Evolutionary conservation across 2,113 vertebrate species (phyloP).

Genomic region (Otis tarda): DNA sequence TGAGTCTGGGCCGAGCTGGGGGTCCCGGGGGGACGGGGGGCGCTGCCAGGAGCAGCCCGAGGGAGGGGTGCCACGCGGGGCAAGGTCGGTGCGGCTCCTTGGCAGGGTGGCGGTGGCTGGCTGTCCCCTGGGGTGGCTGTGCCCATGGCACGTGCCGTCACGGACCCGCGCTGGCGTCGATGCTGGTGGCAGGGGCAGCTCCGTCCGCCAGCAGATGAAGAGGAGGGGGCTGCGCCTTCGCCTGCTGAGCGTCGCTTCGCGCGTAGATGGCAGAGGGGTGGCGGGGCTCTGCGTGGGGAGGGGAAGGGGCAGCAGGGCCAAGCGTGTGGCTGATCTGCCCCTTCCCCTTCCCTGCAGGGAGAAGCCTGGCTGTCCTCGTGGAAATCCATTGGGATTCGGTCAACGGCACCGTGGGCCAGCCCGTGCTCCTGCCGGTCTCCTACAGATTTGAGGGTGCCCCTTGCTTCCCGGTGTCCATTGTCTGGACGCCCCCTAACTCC

Average conservation of each 20-base stretch:
- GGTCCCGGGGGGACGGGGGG: accelerated
- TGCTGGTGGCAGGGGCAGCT: background rate
- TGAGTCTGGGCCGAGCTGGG: background rate
- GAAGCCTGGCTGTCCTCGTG: background rate
- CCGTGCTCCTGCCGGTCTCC: background rate
- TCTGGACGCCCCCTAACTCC: accelerated
- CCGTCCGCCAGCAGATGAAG: background rate
- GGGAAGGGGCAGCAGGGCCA: background rate
- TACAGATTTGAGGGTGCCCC: accelerated
- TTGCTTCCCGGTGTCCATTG: accelerated
- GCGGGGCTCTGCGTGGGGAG: background rate
- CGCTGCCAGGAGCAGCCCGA: accelerated
- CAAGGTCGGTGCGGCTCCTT: accelerated
- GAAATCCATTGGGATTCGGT: background rate
- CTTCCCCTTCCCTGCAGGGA: background rate
- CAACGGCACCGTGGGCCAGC: background rate
- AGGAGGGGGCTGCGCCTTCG: background rate
- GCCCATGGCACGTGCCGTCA: accelerated
- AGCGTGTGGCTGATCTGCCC: background rate
- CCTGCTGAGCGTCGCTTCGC: background rate
- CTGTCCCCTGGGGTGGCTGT: no score
- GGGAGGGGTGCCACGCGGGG: accelerated
- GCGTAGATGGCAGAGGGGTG: accelerated
- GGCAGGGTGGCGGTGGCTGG: background rate
- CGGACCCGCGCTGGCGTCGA: background rate